phyloP scores from a whole-genome alignment of 2,888 invertebrate genomes.

The Acrocyrtus sp. region DNA sequence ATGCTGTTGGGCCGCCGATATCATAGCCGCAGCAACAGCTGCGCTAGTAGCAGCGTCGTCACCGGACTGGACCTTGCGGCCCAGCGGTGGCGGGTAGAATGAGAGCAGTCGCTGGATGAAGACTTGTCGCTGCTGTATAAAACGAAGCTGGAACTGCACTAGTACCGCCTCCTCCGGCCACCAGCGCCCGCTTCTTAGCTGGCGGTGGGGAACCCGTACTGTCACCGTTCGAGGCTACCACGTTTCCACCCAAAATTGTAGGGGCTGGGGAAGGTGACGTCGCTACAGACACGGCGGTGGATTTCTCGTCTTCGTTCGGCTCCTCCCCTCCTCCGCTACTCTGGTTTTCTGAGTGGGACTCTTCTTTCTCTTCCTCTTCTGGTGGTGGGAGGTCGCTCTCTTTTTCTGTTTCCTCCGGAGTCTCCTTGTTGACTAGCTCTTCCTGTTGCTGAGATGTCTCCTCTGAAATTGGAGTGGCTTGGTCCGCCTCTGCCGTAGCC shows the following conservation, averaged over 20 bases:
- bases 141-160: conserved; percentile 22
- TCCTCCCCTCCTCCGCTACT: neutral
- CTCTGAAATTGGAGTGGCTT: too few species aligned
- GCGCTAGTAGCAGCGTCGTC: conserved; percentile 11
- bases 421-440: neutral
- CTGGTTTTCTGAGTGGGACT: neutral
- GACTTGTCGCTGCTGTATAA: conserved; percentile 23
- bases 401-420: neutral
- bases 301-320: neutral
- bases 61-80: neutral
- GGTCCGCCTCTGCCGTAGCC: conserved; percentile 2
- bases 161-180: conserved; percentile 20
- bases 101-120: conserved; percentile 25
- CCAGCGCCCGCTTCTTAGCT: conserved; percentile 28
- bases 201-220: conserved; percentile 47
- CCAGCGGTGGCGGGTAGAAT: conserved; percentile 25
- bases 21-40: conserved; percentile 13
- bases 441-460: too few species aligned
- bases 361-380: conserved; percentile 2
- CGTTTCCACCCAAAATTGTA: conserved; percentile 32
- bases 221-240: conserved; percentile 31
- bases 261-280: conserved; percentile 11
- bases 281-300: conserved; percentile 4
- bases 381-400: neutral
- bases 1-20: conserved; percentile 10